Evolutionary conservation across 2,797 vertebrate species (phyloP).

Genomic region (Galago senegalensis): DNA sequence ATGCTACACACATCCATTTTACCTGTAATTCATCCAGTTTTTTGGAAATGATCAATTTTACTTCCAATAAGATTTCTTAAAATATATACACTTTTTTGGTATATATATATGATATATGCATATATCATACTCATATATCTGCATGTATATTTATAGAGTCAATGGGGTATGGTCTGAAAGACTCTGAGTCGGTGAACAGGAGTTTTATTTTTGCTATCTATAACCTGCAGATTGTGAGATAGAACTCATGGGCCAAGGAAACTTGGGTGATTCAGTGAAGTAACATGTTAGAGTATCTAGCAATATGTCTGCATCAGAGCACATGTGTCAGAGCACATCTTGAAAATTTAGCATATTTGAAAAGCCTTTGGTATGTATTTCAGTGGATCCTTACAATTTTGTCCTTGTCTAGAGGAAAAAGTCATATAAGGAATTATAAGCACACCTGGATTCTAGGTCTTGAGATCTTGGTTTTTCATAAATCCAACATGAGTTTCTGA

Average conservation of each 20-base stretch:
- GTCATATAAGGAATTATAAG: background rate
- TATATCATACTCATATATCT: background rate
- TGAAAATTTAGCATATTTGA: background rate
- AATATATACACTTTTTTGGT: background rate
- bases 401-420: background rate
- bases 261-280: background rate
- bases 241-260: background rate
- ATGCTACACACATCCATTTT: no score
- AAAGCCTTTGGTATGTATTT: background rate
- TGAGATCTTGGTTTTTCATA: background rate
- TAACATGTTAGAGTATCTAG: background rate
- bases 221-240: background rate
- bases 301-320: background rate
- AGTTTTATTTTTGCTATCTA: background rate
- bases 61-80: no score
- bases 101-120: background rate
- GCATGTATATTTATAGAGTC: background rate
- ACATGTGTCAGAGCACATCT: background rate
- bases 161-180: background rate
- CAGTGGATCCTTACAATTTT: background rate
- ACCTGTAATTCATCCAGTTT: no score
- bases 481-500: background rate
- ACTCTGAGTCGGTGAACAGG: background rate
- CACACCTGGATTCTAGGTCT: background rate
- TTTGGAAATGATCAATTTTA: no score